Percentiles rank a stretch among this genome's conserved stretches.
These are phyloP conservation scores for Heliornis fulica DNA, from an alignment of 2,113 vertebrate genomes.

Conservation along the genomic window DNA sequence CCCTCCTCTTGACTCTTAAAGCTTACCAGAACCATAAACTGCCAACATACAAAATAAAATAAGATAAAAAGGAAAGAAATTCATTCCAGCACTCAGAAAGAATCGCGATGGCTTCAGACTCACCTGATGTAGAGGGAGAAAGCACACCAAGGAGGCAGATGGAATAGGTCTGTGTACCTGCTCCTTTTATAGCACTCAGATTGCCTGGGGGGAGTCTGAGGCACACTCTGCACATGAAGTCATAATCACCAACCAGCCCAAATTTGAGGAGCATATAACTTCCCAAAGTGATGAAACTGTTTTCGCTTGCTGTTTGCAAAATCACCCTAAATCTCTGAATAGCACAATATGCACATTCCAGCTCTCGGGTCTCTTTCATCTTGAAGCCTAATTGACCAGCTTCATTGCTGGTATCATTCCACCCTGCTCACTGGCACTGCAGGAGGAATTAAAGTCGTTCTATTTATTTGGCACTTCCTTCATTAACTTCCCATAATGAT, in stretches of 20 bases:
- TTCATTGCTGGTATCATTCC: not conserved
- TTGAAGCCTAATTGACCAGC: not conserved
- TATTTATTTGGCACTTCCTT: not conserved
- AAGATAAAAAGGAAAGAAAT: not conserved
- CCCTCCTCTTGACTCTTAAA: not conserved
- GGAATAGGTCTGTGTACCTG: fast-evolving
- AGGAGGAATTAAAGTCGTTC: not conserved
- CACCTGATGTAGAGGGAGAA: not conserved
- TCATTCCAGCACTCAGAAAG: not conserved
- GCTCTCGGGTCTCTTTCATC: slow-evolving; percentile 19
- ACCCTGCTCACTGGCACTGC: not conserved
- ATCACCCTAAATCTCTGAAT: not conserved
- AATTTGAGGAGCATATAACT: not conserved
- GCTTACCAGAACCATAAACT: not conserved
- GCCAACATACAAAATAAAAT: fast-evolving
- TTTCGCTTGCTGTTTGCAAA: not conserved
- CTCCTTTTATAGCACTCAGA: not conserved
- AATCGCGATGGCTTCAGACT: not conserved
- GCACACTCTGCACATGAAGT: not conserved
- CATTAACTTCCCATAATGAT: not conserved
- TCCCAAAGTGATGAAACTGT: slow-evolving; percentile 13
- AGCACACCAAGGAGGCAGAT: not conserved
- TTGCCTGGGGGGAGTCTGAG: not conserved
- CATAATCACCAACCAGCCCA: not conserved
- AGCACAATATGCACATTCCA: slow-evolving; percentile 44